Base-by-base conservation (phyloP, 1,140 invertebrate species). In the Vollenhovia emeryi region DNA sequence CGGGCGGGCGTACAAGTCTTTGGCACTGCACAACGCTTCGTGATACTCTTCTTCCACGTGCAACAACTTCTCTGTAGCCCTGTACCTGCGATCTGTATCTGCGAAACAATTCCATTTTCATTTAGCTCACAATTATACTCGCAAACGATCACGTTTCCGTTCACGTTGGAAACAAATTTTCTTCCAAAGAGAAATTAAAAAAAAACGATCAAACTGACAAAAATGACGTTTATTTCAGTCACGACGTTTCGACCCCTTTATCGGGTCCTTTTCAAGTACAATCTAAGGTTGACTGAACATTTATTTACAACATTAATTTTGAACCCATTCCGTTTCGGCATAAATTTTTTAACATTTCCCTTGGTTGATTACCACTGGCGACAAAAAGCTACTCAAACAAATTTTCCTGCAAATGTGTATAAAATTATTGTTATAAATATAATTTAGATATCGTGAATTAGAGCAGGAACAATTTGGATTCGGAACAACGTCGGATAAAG, bases 1-100 rank as follows among this genome's bases (percentile, higher is more conserved):
- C 18, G 95, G 95, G 84, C 95, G 92, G 33, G 93, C 95, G 87
- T 96, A 96, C 55, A 95, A 89, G 86, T 96, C 95, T 75, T 94
- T 94, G 73, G 95, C 94, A 83, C 94, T 95, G 80, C 93, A 92
- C 45, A 96, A 89, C 62, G 91, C 91, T 68, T 95, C 93, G 48
- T 92, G 92, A 87, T 95, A 96, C 73, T 95, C 95, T 55, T 95
- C 94, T 88, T 96, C 95, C 71, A 93, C 93, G 57, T 94, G 93
- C 30, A 96, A 91, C 45, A 96, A 85, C 75, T 95, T 95, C 86
- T 95, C 95, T 21, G 95, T 95, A 18, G 94, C 91, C 66, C 95
- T 92, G 86, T 95, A 94, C 48, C 93, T 93, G 78, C 93, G 92
- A 91, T 95, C 95, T 4, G 91, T 93, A 71, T 95, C 95, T 95